Evolutionary conservation across 2,888 invertebrate genomes (phyloP).

Genomic region (Drosophila pullipes): DNA sequence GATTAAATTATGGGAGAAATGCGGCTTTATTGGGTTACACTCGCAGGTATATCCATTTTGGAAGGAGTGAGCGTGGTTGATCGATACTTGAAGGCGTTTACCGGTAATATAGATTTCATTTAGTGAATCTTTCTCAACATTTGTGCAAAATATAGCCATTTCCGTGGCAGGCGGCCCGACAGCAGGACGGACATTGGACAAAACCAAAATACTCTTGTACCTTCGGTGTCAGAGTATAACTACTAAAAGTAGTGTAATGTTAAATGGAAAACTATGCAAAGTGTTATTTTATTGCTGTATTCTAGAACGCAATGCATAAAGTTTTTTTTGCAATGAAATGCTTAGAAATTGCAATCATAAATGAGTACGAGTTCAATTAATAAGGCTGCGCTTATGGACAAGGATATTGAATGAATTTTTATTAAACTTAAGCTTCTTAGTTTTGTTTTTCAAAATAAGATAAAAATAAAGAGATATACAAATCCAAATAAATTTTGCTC

Average conservation of each 20-base stretch:
- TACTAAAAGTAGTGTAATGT: conserved; percentile 32
- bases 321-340: conserved; percentile 11
- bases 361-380: neutral
- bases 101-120: too few species aligned
- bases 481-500: neutral
- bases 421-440: neutral
- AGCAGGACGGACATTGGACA: neutral
- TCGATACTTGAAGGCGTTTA: too few species aligned
- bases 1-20: neutral
- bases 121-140: too few species aligned
- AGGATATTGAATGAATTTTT: neutral
- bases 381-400: neutral
- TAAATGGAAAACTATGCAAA: conserved; percentile 42
- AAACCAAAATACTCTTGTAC: neutral
- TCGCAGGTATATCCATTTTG: neutral
- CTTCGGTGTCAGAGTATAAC: neutral
- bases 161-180: too few species aligned
- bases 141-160: too few species aligned
- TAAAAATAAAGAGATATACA: neutral
- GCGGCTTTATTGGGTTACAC: neutral
- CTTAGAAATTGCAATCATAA: neutral
- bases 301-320: neutral
- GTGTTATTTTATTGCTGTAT: conserved; percentile 26
- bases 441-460: neutral
- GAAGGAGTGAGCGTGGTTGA: neutral